Evolutionary conservation across 2,888 invertebrate genomes (phyloP).

Genomic region (Branchipolynoe longqiensis): DNA sequence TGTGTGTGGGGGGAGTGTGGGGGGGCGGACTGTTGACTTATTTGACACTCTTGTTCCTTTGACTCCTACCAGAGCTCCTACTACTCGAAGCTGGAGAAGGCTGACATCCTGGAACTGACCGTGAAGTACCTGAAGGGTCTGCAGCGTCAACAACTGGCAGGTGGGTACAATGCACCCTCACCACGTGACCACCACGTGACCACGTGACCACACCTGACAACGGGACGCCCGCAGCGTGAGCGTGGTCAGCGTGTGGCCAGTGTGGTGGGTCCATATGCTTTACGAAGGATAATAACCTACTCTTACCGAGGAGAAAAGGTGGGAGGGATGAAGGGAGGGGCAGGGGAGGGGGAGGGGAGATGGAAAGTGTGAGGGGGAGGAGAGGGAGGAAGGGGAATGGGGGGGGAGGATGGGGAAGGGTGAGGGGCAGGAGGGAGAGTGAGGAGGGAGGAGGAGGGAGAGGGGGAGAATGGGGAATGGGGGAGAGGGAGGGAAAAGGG

Average conservation of each 20-base stretch:
- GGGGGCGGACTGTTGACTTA: slow-evolving; percentile 41
- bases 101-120: slow-evolving; percentile 80
- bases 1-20: no score
- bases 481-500: slow-evolving; percentile 8
- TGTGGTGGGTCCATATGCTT: no score
- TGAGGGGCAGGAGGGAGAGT: not conserved
- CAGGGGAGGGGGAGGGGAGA: no score
- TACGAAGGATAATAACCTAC: no score
- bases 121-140: slow-evolving; percentile 77
- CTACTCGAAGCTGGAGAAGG: slow-evolving; percentile 80
- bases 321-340: no score
- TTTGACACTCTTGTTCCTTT: slow-evolving; percentile 37
- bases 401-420: not conserved
- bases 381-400: not conserved
- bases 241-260: no score
- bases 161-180: slow-evolving; percentile 51
- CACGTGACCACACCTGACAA: not conserved
- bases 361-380: not conserved
- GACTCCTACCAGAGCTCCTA: slow-evolving; percentile 76
- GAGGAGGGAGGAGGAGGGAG: not conserved
- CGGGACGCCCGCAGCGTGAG: no score
- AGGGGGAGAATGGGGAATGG: not conserved
- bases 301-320: no score
- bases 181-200: slow-evolving; percentile 2
- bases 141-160: slow-evolving; percentile 74